phyloP scores from a whole-genome alignment of 2,888 invertebrate species.

The Autographa gamma region DNA sequence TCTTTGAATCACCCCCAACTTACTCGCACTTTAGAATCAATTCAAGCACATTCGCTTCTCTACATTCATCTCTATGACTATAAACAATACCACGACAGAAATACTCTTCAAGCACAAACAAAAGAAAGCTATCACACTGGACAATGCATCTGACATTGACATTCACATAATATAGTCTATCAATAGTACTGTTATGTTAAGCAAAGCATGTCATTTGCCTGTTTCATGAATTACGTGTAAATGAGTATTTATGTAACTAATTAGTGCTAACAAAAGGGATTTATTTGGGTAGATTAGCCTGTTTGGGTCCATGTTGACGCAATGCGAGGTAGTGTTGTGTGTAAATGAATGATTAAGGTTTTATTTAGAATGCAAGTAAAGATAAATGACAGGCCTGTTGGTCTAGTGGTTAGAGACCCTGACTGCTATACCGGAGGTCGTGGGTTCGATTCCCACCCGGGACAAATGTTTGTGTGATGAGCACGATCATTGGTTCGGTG shows the following conservation, averaged over 20 bases:
- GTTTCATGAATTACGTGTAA: neutral
- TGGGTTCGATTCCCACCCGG: too few species aligned
- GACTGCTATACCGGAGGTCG: too few species aligned
- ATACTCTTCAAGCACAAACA: neutral
- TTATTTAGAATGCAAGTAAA: neutral
- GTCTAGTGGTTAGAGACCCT: too few species aligned
- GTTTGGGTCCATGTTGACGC: neutral
- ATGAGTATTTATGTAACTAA: neutral
- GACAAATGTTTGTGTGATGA: too few species aligned
- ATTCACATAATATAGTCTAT: slow-evolving; percentile 4
- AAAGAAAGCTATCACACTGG: neutral
- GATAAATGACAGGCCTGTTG: too few species aligned
- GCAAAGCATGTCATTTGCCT: neutral
- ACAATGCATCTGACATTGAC: slow-evolving; percentile 1
- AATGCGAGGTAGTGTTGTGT: neutral
- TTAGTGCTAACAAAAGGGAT: neutral
- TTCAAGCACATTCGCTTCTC: too few species aligned
- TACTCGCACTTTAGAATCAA: too few species aligned
- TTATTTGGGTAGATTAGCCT: neutral
- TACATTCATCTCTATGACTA: too few species aligned
- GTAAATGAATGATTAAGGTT: neutral
- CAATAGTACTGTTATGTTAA: neutral
- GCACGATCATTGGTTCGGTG: too few species aligned
- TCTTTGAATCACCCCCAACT: too few species aligned
- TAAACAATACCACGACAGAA: neutral